Evolutionary conservation across 2,888 invertebrate species (phyloP).

Genomic region (Meteorus colon): DNA sequence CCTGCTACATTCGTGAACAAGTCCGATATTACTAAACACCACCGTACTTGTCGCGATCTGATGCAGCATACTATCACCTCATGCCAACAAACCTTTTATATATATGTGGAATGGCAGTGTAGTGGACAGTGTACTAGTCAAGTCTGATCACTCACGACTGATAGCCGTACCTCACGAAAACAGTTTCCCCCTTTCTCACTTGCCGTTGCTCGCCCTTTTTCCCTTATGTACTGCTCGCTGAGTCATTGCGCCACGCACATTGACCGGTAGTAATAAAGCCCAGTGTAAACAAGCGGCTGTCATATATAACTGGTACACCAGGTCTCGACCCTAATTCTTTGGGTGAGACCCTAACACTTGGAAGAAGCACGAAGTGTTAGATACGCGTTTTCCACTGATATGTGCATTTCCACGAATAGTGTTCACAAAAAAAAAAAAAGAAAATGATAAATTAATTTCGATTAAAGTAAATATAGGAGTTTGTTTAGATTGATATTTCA

Average conservation of each 20-base stretch:
- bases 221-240: conserved; percentile 54
- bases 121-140: conserved; percentile 34
- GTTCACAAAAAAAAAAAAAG: too few relatives aligned
- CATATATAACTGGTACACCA: background rate
- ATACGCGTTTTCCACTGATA: conserved; percentile 39
- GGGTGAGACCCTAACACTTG: conserved; percentile 32
- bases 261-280: conserved; percentile 66
- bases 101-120: background rate
- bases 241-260: conserved; percentile 62
- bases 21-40: conserved; percentile 14
- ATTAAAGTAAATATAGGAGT: too few relatives aligned
- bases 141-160: conserved; percentile 62
- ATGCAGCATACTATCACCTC: conserved; percentile 10
- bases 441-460: too few relatives aligned
- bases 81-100: conserved; percentile 26
- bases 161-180: conserved; percentile 66
- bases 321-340: conserved; percentile 48
- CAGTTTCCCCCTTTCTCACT: conserved; percentile 50
- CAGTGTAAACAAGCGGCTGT: conserved; percentile 62
- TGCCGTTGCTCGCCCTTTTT: background rate
- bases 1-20: conserved; percentile 36
- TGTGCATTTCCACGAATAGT: too few relatives aligned
- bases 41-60: conserved; percentile 3
- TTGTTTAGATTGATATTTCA: too few relatives aligned
- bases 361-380: too few relatives aligned